Evolutionary conservation across 1,140 invertebrate species (phyloP), one percentile per base, ranked within the genome.

Genomic region (Latrodectus geometricus): DNA sequence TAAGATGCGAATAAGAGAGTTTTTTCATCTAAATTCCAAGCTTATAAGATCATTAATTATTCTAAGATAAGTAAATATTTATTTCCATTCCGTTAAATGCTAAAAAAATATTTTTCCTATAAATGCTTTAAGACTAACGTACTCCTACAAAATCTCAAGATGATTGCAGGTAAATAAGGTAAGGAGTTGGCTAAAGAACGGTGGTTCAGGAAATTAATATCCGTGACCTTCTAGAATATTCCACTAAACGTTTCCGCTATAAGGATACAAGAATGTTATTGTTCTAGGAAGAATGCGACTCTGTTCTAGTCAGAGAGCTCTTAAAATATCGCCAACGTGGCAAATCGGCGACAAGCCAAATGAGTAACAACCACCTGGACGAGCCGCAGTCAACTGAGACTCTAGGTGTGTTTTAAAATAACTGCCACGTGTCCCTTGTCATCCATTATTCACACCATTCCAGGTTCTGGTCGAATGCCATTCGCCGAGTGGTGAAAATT

Each of bases 291-390:
- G 78, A 80, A 80, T 80, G 65, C 21, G 9, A 12, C 14, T 14
- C 21, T 11, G 9, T 50, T 23, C 78, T 15, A 7, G 56, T 54
- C 68, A 9, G 17, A 83, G 12, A 20, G 21, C n/a, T n/a, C 15
- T 54, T 21, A 35, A 76, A 84, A 76, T 76, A 84, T 54, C 82
- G 73, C 65, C 4, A 52, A 73, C 73, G 23, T 76, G 56, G 20
- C 82, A 11, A 7, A 14, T 75, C 56, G 82, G 82, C 82, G 8
- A 9, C 9, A 2, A 17, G 82, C 82, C 82, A 84, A 84, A 1
- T 75, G 74, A 20, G 48, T 35, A 61, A 61, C 11, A 61, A 61
- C 54, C 54, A 61, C 54, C 54, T 61, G 54, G 17, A 17, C 35
- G 35, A 35, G 35, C 5, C 35, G 35, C 35, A 61, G 11, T 61